A percentile compares a stretch with the other conserved stretches of the same genome.
Conservation (phyloP, 2,888 invertebrate species). For the Strigamia crassipes region DNA sequence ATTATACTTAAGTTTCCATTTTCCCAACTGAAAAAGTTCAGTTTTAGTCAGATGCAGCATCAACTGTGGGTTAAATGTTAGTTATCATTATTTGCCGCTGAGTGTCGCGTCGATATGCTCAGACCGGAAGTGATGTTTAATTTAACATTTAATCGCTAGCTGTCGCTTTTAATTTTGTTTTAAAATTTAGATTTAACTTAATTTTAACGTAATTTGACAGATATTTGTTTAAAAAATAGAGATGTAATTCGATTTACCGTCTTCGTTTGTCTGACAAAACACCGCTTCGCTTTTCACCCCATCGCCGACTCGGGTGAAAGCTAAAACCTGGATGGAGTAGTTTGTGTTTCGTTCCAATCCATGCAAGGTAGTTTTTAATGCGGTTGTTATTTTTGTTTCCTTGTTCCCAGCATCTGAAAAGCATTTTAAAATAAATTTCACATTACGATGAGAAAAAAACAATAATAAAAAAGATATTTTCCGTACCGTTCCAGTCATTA, state of each 20-base stretch:
- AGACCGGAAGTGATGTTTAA: too few species aligned
- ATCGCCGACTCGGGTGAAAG: conserved; percentile 61
- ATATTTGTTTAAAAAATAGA: too few species aligned
- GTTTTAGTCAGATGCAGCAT: too few species aligned
- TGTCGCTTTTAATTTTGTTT: too few species aligned
- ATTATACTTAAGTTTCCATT: background rate
- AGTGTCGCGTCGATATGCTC: too few species aligned
- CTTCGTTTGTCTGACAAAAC: conserved; percentile 59
- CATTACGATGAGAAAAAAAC: background rate
- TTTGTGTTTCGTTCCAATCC: conserved; percentile 60
- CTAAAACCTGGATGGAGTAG: conserved; percentile 61
- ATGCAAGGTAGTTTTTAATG: conserved; percentile 55
- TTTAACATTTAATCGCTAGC: too few species aligned
- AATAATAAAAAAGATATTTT: background rate
- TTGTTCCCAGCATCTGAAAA: conserved; percentile 49
- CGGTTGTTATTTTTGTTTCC: conserved; percentile 55
- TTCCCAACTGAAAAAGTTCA: background rate
- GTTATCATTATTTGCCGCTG: too few species aligned
- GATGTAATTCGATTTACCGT: too few species aligned
- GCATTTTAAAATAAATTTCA: background rate
- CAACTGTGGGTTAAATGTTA: too few species aligned
- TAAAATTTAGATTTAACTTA: too few species aligned
- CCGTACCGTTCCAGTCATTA: conserved; percentile 46
- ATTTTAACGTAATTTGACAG: too few species aligned
- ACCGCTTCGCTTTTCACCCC: conserved; percentile 59